phyloP scores from a whole-genome alignment of 2,113 vertebrate genomes.

The Apodemus sylvaticus region DNA sequence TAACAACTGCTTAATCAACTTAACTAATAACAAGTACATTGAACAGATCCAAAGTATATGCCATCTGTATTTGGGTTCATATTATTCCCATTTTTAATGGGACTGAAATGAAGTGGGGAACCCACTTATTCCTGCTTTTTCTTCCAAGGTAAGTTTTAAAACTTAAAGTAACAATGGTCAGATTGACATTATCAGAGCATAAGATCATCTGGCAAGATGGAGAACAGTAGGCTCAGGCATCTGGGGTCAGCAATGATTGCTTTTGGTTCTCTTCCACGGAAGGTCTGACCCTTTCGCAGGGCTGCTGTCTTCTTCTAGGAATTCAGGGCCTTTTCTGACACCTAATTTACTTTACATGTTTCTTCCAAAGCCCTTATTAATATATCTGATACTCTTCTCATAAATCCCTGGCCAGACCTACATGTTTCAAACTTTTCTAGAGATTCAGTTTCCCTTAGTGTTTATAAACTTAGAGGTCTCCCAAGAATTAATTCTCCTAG shows the following conservation, averaged over 20 bases:
- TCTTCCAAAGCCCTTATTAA: not conserved
- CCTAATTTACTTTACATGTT: not conserved
- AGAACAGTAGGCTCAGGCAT: not conserved
- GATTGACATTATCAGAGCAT: not conserved
- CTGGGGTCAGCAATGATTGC: fast-evolving
- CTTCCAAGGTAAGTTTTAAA: not conserved
- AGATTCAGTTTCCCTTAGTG: not conserved
- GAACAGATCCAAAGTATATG: not conserved
- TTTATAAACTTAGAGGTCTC: not conserved
- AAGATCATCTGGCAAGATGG: not conserved
- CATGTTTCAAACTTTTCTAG: not conserved
- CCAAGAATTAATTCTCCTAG: not conserved
- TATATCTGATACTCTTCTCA: not conserved
- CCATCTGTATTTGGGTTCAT: not conserved
- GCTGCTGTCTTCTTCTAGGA: not conserved
- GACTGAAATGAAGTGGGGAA: not conserved
- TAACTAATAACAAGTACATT: constrained; percentile 1
- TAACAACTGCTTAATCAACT: constrained; percentile 8
- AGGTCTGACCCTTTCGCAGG: fast-evolving
- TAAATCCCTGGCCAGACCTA: not conserved
- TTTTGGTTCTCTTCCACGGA: fast-evolving
- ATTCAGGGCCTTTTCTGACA: not conserved
- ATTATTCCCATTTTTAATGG: not conserved
- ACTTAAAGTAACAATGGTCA: not conserved
- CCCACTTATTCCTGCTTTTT: not conserved